Conservation (phyloP, 2,888 invertebrate genomes). For the Salpingus planirostris region DNA sequence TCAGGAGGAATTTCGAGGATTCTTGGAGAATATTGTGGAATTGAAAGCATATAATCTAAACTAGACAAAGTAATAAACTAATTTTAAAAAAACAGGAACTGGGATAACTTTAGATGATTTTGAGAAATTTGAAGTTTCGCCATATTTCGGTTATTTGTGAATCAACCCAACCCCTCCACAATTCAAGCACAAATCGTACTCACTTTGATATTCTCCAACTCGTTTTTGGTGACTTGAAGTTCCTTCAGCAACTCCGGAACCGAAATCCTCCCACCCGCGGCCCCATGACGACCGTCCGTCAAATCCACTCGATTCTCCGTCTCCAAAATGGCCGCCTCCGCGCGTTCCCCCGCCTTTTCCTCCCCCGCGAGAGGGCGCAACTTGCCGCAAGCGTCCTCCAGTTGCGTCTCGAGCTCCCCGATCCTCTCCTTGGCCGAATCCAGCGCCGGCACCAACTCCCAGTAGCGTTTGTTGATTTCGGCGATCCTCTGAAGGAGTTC, state of each 20-base stretch:
- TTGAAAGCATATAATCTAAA: no score
- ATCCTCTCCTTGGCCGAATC: slow-evolving; percentile 64
- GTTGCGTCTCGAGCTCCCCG: slow-evolving; percentile 59
- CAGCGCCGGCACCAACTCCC: slow-evolving; percentile 65
- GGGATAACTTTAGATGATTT: no score
- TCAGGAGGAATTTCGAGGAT: no score
- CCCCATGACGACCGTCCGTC: slow-evolving; percentile 29
- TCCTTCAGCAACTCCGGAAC: slow-evolving; percentile 76
- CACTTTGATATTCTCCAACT: slow-evolving; percentile 83
- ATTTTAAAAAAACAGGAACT: no score
- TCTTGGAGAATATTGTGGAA: no score
- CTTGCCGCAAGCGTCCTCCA: slow-evolving; percentile 61
- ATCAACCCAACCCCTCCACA: no score
- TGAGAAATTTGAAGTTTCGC: no score
- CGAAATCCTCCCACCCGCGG: slow-evolving; percentile 59
- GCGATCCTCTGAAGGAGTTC: slow-evolving; percentile 61
- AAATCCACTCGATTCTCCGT: slow-evolving; percentile 55
- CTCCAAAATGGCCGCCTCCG: slow-evolving; percentile 68
- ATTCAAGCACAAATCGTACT: slow-evolving; percentile 9
- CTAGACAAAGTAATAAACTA: no score
- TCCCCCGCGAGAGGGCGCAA: slow-evolving; percentile 62
- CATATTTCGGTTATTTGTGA: no score
- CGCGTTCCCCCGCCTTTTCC: slow-evolving; percentile 69
- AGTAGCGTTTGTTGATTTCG: slow-evolving; percentile 69
- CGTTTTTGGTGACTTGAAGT: slow-evolving; percentile 74